Evolutionary conservation across 2,888 invertebrate genomes (phyloP).

Genomic region (Stegana nigrithorax): DNA sequence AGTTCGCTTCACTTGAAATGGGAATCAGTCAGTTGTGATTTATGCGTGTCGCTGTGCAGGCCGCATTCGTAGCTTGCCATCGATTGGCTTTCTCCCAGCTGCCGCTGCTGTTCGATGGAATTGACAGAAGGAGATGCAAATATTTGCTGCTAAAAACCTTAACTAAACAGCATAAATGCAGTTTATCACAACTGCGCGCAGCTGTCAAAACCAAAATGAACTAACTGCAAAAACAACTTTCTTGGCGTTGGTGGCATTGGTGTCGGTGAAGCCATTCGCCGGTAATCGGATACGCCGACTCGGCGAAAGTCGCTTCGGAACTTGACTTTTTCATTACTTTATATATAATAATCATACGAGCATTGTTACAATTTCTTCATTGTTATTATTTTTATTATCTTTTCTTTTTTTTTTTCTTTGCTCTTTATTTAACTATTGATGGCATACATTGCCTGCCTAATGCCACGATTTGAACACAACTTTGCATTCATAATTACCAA

Average conservation of each 20-base stretch:
- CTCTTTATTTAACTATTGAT: no score
- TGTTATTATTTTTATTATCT: conserved; percentile 44
- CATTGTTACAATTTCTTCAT: conserved; percentile 58
- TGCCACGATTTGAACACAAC: no score
- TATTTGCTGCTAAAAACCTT: background rate
- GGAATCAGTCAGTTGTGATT: conserved; percentile 14
- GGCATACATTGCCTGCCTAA: background rate
- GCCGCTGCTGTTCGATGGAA: background rate
- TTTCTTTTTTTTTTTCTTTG: conserved; percentile 18
- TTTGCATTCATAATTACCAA: conserved; percentile 17
- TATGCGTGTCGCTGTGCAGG: conserved; percentile 12
- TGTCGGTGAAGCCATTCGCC: background rate
- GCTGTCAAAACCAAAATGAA: conserved; percentile 19
- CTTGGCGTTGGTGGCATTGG: no score
- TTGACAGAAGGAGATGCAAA: conserved; percentile 1
- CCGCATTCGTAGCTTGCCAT: background rate
- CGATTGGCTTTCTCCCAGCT: conserved; percentile 7
- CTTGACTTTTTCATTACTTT: conserved; percentile 8
- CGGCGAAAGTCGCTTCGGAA: conserved; percentile 4
- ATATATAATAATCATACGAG: conserved; percentile 51
- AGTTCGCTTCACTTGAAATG: background rate
- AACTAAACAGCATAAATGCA: background rate
- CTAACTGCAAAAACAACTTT: conserved; percentile 9
- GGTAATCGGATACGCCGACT: background rate
- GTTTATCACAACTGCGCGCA: conserved; percentile 5